Base-by-base conservation (phyloP, 2,888 invertebrate species). In the Polietes domitor region DNA sequence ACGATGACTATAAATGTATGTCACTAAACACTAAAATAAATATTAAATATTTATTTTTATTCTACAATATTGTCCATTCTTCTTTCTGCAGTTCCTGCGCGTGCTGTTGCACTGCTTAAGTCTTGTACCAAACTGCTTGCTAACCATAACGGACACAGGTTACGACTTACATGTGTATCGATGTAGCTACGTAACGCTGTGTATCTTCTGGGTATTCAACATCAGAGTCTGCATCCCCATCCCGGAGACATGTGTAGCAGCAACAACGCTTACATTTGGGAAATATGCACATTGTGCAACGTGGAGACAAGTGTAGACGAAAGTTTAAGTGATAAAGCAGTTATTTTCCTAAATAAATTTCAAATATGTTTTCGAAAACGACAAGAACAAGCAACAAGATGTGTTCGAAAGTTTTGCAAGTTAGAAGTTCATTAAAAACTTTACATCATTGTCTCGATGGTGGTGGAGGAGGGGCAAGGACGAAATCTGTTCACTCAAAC, bases 71-170 rank as follows among this genome's bases (percentile, higher is more conserved):
- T 17, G 32, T 37, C 3, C 63, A 9, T 63, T 19, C 19, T 65
- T 76, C 63, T 61, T 17, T 63, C 58, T 68, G 47, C 37, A 2
- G 10, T 37, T 37, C 37, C 7, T 37, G 12, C 10, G 10, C 7
- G 37, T 1, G 37, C 12, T 37, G 37, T 37, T 37, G 6, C 37
- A 37, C 10, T 9, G 9, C 6, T n/a, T n/a, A n/a, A n/a, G n/a
- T n/a, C n/a, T 37, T 9, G 37, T 37, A 37, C 37, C 10, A 32
- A 53, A 80, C 63, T 73, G 47, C 68, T 75, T 78, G 41, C 21
- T 47, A 70, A 80, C 53, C 47, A 71, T 19, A 74, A 80, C 58
- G 80, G 80, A 80, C 73, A 77, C 80, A 83, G 80, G 70, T 77
- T 83, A 74, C 80, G 41, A 75, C 71, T 65, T 68, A 76, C 32